Conservation (phyloP, 2,888 invertebrate species). For the Platycheirus rosarum region DNA sequence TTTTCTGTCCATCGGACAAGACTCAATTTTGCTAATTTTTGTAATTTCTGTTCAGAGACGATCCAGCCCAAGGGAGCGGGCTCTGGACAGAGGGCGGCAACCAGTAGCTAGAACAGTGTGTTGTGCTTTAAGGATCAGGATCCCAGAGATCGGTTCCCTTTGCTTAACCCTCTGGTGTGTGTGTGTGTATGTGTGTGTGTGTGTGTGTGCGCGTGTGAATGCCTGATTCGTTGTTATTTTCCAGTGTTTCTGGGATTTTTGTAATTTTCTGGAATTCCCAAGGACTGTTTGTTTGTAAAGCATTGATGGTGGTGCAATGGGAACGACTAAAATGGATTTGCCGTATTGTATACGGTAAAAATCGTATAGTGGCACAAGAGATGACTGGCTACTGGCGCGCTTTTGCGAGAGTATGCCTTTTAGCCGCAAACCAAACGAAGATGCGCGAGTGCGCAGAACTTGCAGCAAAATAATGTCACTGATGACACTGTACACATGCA, state of each 20-base stretch:
- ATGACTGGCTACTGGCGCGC: slow-evolving; percentile 42
- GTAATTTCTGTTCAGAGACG: slow-evolving; percentile 50
- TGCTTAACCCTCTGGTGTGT: slow-evolving; percentile 41
- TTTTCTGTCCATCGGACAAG: slow-evolving; percentile 82
- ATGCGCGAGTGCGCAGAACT: slow-evolving; percentile 40
- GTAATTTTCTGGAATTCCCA: slow-evolving; percentile 71
- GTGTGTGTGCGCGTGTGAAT: slow-evolving; percentile 32
- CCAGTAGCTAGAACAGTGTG: slow-evolving; percentile 58
- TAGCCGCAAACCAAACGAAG: not conserved
- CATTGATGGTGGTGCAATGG: slow-evolving; percentile 50
- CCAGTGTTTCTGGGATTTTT: slow-evolving; percentile 68
- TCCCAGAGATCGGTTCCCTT: slow-evolving; percentile 52
- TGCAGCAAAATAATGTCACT: slow-evolving; percentile 64
- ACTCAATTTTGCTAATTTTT: slow-evolving; percentile 78
- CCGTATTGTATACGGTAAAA: slow-evolving; percentile 3
- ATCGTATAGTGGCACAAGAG: slow-evolving; percentile 43
- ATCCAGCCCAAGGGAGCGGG: not conserved
- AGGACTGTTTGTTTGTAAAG: slow-evolving; percentile 51
- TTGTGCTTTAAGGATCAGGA: slow-evolving; percentile 69
- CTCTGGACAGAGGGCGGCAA: slow-evolving; percentile 12
- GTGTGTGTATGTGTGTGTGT: slow-evolving; percentile 1
- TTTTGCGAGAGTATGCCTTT: slow-evolving; percentile 20
- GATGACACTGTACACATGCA: slow-evolving; percentile 74
- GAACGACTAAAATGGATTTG: slow-evolving; percentile 50
- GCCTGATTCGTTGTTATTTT: slow-evolving; percentile 63